A percentile compares a stretch with the other conserved stretches of the same genome.
Evolutionary conservation across 2,797 vertebrate species (phyloP).

Genomic region (Caiman crocodilus): DNA sequence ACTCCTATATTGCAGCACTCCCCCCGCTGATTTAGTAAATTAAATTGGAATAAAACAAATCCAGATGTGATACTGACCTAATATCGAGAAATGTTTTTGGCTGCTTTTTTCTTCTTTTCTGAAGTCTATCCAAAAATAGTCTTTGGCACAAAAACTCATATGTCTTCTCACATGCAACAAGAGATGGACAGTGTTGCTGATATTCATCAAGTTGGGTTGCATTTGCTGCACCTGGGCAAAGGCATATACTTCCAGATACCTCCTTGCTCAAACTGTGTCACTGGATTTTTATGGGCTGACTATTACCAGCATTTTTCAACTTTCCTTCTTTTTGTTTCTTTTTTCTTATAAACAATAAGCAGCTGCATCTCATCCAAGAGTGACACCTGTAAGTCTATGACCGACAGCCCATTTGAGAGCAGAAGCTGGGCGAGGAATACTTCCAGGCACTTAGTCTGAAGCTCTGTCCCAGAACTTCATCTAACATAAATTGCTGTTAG

Average conservation of each 20-base stretch:
- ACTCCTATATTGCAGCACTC: constrained; percentile 32
- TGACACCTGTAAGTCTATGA: not conserved
- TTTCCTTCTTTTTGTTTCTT: not conserved
- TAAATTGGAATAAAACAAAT: constrained; percentile 58
- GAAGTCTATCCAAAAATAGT: not conserved
- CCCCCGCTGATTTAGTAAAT: constrained; percentile 33
- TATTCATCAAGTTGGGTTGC: not conserved
- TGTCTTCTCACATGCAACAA: not conserved
- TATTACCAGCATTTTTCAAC: not conserved
- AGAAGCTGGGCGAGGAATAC: not conserved
- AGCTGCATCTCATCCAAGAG: too few relatives aligned
- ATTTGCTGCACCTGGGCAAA: not conserved
- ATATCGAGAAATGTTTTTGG: constrained; percentile 32
- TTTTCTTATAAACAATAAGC: not conserved
- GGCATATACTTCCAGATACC: not conserved
- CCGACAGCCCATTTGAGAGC: not conserved
- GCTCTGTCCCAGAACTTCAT: not conserved
- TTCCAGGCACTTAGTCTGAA: not conserved
- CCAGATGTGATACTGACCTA: constrained; percentile 46
- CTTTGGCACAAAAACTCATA: not conserved
- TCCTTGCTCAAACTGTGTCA: rapidly evolving
- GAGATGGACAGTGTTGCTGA: not conserved
- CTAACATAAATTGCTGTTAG: not conserved
- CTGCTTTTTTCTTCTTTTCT: not conserved
- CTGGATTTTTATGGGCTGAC: not conserved